Evolutionary conservation across 1,140 invertebrate species (phyloP).

Genomic region (Rhagoletis pomonella): DNA sequence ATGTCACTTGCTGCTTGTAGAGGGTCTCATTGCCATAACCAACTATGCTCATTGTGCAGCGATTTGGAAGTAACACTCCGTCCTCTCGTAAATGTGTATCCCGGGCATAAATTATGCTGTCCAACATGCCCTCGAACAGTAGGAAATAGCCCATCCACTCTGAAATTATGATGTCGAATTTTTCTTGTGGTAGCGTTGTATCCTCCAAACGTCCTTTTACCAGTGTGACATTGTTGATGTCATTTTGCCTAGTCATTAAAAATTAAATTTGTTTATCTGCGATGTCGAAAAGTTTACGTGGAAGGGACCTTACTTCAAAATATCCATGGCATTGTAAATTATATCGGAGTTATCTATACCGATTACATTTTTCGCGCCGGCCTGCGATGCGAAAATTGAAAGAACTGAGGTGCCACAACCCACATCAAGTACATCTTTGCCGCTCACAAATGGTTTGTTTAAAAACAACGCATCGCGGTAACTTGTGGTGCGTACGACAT

Average conservation of each 20-base stretch:
- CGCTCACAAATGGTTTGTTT: constrained; percentile 82
- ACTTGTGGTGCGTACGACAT: constrained; percentile 92
- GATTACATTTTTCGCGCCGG: constrained; percentile 92
- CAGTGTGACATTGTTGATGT: constrained; percentile 79
- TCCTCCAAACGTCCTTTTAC: constrained; percentile 92
- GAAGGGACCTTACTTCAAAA: constrained; percentile 76
- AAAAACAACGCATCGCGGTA: constrained; percentile 95
- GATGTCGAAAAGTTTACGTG: not conserved
- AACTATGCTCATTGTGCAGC: constrained; percentile 90
- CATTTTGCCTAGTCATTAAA: constrained; percentile 77
- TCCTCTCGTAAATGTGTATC: constrained; percentile 87
- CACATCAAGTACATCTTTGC: constrained; percentile 93
- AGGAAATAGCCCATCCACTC: constrained; percentile 99
- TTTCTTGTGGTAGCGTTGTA: constrained; percentile 83
- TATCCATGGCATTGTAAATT: constrained; percentile 87
- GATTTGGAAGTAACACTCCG: constrained; percentile 89
- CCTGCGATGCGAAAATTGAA: constrained; percentile 95
- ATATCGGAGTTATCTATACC: constrained; percentile 94
- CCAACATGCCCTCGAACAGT: constrained; percentile 98
- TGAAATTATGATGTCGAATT: constrained; percentile 97
- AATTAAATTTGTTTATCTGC: constrained; percentile 41
- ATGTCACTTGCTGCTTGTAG: constrained; percentile 84
- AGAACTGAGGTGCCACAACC: constrained; percentile 96
- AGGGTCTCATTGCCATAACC: constrained; percentile 91
- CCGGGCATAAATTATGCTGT: constrained; percentile 92